Base-by-base conservation (phyloP, 2,113 vertebrate genomes). In the Circaetus gallicus region DNA sequence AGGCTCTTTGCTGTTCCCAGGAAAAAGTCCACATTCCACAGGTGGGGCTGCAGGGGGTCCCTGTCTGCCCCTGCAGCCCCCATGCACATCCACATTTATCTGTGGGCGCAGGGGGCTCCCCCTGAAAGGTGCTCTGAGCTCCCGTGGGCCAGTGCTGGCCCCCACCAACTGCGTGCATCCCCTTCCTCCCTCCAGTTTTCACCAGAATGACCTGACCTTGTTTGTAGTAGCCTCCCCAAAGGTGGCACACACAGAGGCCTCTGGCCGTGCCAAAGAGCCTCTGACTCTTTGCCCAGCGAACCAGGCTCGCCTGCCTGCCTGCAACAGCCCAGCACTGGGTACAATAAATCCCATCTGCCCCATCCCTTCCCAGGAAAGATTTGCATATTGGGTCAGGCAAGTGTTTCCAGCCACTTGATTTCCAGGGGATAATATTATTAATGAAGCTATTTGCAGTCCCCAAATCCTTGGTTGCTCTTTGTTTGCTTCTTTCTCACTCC, bases 341-440 rank as follows among this genome's bases (percentile, higher is more conserved):
- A 72, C 6, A 8, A 78, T 25, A 81, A 82, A 77, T 59, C 79
- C 76, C 0, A 0, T 19, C 82, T 74, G 76, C 32, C 63, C 85
- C 7, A 1, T 89, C 43, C 31, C 65, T 85, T 82, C 20, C 58
- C 50, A 24, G 73, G 73, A 72, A 22, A 5, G 62, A 97, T 97
- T 96, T 97, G 81, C 93, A 95, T 97, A 97, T 87, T 94, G 81
- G 97, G 94, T 96, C 94, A 97, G 65, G 21, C 32, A 6, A 95
- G 76, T 71, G 45, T 83, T 91, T 95, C 76, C 61, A 86, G 65
- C 36, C 58, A 16, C 66, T 94, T 82, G 49, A 89, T 84, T 96
- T 97, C 89, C 81, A 94, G 84, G 78, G 66, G 45, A 76, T 67
- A 86, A 65, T 87, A 49, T 82, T 82, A 82, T 94, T 96, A 92